Conservation (phyloP, 2,797 vertebrate genomes). For the Sebastes steindachneri region DNA sequence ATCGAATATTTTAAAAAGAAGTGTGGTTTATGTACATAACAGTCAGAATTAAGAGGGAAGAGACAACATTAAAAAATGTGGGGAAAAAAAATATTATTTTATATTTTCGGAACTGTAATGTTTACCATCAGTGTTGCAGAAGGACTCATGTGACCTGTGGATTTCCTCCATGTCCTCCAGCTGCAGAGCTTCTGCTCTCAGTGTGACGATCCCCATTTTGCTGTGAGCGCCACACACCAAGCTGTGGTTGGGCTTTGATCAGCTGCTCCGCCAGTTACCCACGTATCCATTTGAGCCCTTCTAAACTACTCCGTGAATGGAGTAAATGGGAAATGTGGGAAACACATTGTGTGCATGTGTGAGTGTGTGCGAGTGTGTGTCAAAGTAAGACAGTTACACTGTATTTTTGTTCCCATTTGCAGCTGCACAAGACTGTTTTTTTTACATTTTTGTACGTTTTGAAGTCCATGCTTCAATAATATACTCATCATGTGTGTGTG, state of each 20-base stretch:
- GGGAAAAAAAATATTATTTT: rapidly evolving
- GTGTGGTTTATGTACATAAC: not conserved
- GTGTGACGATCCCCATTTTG: not conserved
- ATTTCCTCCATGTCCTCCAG: constrained; percentile 12
- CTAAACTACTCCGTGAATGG: constrained; percentile 36
- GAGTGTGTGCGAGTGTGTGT: not conserved
- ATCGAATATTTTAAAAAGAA: too few species aligned
- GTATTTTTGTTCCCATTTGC: not conserved
- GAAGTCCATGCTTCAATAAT: not conserved
- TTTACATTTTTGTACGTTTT: not conserved
- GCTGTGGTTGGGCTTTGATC: constrained; percentile 39
- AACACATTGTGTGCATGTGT: not conserved
- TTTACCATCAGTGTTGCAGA: not conserved
- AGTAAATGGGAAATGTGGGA: constrained; percentile 27
- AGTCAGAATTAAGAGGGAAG: not conserved
- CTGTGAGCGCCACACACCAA: constrained; percentile 10
- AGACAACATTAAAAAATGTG: not conserved
- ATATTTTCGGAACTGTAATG: not conserved
- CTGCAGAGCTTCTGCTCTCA: not conserved
- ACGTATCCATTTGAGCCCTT: constrained; percentile 40
- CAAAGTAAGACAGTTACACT: not conserved
- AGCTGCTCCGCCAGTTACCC: constrained; percentile 32
- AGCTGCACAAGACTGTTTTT: not conserved
- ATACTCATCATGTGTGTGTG: not conserved
- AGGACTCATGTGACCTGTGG: not conserved